These are phyloP conservation scores for Andrena minutula DNA, from an alignment of 2,888 invertebrate species.

Conservation along the genomic window DNA sequence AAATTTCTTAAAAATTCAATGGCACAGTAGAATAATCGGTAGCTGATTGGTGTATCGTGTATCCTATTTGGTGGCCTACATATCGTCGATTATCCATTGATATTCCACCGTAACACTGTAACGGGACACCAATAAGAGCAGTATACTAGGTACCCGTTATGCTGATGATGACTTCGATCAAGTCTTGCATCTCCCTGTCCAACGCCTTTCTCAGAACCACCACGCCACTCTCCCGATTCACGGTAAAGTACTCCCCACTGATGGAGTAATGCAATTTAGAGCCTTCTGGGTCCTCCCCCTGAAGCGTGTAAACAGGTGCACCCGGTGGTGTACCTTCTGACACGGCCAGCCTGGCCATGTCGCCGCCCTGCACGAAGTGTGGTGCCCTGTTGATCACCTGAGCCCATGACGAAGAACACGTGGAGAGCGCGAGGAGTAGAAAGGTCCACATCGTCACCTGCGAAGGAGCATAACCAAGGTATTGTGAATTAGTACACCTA, in stretches of 20 bases:
- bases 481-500: not conserved
- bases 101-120: conserved; percentile 42
- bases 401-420: conserved; percentile 77
- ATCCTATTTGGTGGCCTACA: conserved; percentile 29
- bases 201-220: conserved; percentile 90
- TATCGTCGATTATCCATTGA: conserved; percentile 35
- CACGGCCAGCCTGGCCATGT: conserved; percentile 91
- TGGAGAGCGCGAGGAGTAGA: conserved; percentile 72
- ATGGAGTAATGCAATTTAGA: conserved; percentile 91
- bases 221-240: conserved; percentile 91
- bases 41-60: not conserved
- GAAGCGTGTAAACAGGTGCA: conserved; percentile 91
- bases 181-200: conserved; percentile 90
- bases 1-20: not conserved
- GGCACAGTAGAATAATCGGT: not conserved
- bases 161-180: conserved; percentile 92
- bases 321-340: conserved; percentile 91
- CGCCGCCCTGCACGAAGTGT: conserved; percentile 91
- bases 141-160: conserved; percentile 88
- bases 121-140: conserved; percentile 35
- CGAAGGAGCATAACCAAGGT: not conserved
- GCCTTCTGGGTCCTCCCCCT: conserved; percentile 92
- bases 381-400: conserved; percentile 90
- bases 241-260: conserved; percentile 92
- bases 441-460: conserved; percentile 79